Base-by-base conservation (phyloP, 2,888 invertebrate species). In the Lissonota sp. region DNA sequence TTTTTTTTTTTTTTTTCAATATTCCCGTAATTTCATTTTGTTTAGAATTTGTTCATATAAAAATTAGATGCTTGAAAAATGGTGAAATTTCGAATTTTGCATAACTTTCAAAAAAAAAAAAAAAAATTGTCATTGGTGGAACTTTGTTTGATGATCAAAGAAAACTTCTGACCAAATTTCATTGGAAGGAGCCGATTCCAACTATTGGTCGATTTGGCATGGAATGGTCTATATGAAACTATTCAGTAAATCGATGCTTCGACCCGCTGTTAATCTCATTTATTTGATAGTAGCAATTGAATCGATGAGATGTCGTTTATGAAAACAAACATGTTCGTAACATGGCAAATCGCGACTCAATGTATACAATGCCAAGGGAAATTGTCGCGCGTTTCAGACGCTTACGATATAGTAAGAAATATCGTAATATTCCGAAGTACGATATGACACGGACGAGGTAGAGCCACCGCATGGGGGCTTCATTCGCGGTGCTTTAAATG, bases 401-500 rank as follows among this genome's bases (percentile, higher is more conserved):
- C 8, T 7, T 46, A 62, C n/a, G n/a, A 71, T 5, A 51, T 46
- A 3, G 26, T 26, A 26, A 26, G 26, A 26, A 26, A 26, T 26
- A 26, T 26, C 26, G 1, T 26, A 26, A 71, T 71, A 71, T 71
- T 71, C 42, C 12, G 6, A 12, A 67, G 67, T 53, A 39, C 37
- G 46, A 39, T 40, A 60, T 12, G 7, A 14, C 58, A 12, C 16
- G 62, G 73, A 79, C 44, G 53, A 76, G 72, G 72, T 53, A 71
- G 69, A 79, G 49, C 3, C 26, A 63, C 69, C 70, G 39, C 76
- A 58, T 37, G 63, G 44, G 57, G 37, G 55, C 69, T 40, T 76
- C 67, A 75, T 66, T 67, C 67, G 84, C 84, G 79, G 86, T 86
- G 88, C 89, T 90, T 26, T 26, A 90, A 69, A 90, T 90, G 87